Percentiles rank a stretch among this genome's conserved stretches.
Evolutionary conservation across 1,140 invertebrate species (phyloP).

Genomic region (Meloidogyne floridensis): DNA sequence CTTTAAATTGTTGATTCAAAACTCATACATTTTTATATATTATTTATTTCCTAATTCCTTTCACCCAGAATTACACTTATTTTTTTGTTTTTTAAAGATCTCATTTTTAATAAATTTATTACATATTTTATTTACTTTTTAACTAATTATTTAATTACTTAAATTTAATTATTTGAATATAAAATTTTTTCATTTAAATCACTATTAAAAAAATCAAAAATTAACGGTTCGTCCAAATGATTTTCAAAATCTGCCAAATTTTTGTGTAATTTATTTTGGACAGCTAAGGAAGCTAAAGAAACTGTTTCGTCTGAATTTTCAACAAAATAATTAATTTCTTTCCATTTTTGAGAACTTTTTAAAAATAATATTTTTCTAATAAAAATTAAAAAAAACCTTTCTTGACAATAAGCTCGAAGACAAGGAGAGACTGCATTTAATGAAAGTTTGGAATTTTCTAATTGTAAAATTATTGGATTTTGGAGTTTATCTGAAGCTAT

Average conservation of each 20-base stretch:
- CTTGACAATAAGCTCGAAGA: slow-evolving; percentile 34
- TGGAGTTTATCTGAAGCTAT: slow-evolving; percentile 37
- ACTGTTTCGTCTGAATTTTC: slow-evolving; percentile 41
- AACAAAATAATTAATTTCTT: slow-evolving; percentile 14
- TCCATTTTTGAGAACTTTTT: slow-evolving; percentile 18
- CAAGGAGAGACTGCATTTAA: slow-evolving; percentile 41
- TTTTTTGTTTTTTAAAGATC: too few species aligned
- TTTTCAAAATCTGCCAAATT: slow-evolving; percentile 46
- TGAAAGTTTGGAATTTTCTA: slow-evolving; percentile 43
- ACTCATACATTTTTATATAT: background rate
- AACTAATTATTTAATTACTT: background rate
- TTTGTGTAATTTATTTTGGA: slow-evolving; percentile 48
- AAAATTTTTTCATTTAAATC: slow-evolving; percentile 7
- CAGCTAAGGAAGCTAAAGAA: slow-evolving; percentile 26
- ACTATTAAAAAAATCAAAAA: slow-evolving; percentile 7
- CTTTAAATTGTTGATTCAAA: too few species aligned
- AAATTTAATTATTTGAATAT: slow-evolving; percentile 2
- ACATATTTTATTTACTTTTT: background rate
- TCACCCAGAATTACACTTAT: too few species aligned
- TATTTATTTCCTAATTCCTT: too few species aligned
- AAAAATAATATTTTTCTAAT: background rate
- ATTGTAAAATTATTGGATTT: slow-evolving; percentile 37
- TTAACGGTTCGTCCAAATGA: slow-evolving; percentile 40
- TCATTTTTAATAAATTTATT: background rate
- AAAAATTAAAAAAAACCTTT: slow-evolving; percentile 3